Conservation (phyloP, 2,113 vertebrate genomes). For the Festucalex cinctus region DNA sequence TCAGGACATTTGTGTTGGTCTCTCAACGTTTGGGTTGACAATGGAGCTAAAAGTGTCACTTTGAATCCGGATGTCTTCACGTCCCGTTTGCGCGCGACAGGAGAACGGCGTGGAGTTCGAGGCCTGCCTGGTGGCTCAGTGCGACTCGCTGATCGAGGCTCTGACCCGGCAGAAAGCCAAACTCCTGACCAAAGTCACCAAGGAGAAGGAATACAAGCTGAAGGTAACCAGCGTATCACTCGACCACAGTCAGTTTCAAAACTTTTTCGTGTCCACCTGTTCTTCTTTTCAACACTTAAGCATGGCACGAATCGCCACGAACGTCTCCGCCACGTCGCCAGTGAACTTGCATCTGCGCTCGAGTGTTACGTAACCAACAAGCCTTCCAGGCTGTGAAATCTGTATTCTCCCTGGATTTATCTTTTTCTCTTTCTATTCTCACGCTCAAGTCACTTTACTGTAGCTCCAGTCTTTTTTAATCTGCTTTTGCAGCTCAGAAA, state of each 20-base stretch:
- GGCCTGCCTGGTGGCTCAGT: conserved; percentile 95
- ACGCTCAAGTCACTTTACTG: conserved; percentile 3
- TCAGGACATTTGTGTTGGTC: not conserved
- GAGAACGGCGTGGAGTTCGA: conserved; percentile 95
- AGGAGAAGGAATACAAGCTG: conserved; percentile 94
- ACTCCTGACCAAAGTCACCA: conserved; percentile 95
- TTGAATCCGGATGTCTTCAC: not conserved
- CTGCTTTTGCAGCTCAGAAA: conserved; percentile 10
- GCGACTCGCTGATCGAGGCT: conserved; percentile 93
- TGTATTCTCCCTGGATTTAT: not conserved
- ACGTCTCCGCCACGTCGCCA: not conserved
- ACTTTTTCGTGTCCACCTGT: not conserved
- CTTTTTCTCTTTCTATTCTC: not conserved
- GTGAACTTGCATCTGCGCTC: not conserved
- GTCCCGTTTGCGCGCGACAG: conserved; percentile 53
- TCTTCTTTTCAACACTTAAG: not conserved
- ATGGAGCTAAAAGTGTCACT: not conserved
- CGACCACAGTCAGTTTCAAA: too few relatives aligned
- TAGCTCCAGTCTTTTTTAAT: conserved; percentile 10
- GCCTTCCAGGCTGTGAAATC: not conserved
- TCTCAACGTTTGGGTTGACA: not conserved
- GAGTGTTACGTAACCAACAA: not conserved
- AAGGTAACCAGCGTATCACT: too few relatives aligned
- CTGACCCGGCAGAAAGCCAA: conserved; percentile 96
- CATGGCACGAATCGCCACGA: not conserved